Evolutionary conservation across 2,888 invertebrate genomes (phyloP).

Genomic region (Plebejus argus): DNA sequence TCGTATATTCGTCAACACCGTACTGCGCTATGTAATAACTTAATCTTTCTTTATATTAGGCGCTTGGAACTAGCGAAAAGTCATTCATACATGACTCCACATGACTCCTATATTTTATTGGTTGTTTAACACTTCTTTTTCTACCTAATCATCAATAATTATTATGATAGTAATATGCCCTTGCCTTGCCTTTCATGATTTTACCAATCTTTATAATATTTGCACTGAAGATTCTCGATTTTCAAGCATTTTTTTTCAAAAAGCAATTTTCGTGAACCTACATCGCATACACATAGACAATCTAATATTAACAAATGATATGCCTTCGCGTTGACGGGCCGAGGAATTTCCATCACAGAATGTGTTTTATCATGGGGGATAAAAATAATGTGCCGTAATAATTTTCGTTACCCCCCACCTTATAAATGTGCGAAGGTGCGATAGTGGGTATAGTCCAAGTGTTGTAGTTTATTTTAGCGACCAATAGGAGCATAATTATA

Average conservation of each 20-base stretch:
- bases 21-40: too few species aligned
- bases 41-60: too few species aligned
- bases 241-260: not conserved
- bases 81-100: too few species aligned
- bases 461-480: not conserved
- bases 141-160: too few species aligned
- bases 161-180: too few species aligned
- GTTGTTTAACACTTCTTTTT: too few species aligned
- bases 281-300: not conserved
- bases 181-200: too few species aligned
- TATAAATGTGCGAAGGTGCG: conserved; percentile 54
- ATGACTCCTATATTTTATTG: too few species aligned
- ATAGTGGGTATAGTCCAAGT: conserved; percentile 46
- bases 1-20: too few species aligned
- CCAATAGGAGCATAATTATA: not conserved
- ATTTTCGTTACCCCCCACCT: conserved; percentile 54
- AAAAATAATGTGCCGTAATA: conserved; percentile 60
- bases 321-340: not conserved
- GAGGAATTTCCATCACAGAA: conserved; percentile 14
- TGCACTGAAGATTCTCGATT: too few species aligned
- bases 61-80: too few species aligned
- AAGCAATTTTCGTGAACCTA: not conserved
- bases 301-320: conserved; percentile 16
- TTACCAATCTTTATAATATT: too few species aligned
- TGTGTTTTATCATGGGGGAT: conserved; percentile 50